Base-by-base conservation (phyloP, 2,888 invertebrate genomes). In the Dynastes tityus region DNA sequence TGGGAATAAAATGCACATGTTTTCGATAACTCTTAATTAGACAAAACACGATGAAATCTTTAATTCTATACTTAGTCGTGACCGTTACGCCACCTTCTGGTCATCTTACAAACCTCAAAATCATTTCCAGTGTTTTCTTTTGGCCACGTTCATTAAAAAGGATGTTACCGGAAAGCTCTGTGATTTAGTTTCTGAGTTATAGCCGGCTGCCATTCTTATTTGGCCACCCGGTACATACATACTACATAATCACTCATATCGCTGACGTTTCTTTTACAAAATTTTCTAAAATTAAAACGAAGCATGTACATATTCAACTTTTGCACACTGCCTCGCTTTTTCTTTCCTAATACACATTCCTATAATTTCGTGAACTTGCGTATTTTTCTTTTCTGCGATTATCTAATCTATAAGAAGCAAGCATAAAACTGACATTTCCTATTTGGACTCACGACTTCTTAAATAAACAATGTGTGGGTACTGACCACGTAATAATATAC, bases 221-320 rank as follows among this genome's bases (percentile, higher is more conserved):
- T 16, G 16, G 16, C 16, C 16, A 16, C 16, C 16, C 16, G 16
- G 16, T 22, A 16, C 55, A 55, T 55, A 5, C 11, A 9, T 22
- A 22, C 13, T 22, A 55, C 5, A 8, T 16, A 55, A 22, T 55
- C 55, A 22, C 16, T 22, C 16, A 22, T 55, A 8, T 6, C 9
- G 55, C 22, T 55, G 22, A 55, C 55, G 22, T 55, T 16, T 55
- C 55, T 22, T 9, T 55, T 55, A 55, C 22, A 55, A 55, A 55
- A 55, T 45, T 45, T 8, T 55, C 55, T 55, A 55, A 22, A 55
- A 55, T 55, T 55, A 55, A 55, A 55, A 55, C 55, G 16, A 45
- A 55, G 55, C n/a, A 22, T 55, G 22, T 55, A 27, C 22, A 16
- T 53, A 16, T 53, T 55, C 8, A 55, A 22, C 5, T 55, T 55